Conservation (phyloP, 2,797 vertebrate genomes). For the Alauda arvensis region DNA sequence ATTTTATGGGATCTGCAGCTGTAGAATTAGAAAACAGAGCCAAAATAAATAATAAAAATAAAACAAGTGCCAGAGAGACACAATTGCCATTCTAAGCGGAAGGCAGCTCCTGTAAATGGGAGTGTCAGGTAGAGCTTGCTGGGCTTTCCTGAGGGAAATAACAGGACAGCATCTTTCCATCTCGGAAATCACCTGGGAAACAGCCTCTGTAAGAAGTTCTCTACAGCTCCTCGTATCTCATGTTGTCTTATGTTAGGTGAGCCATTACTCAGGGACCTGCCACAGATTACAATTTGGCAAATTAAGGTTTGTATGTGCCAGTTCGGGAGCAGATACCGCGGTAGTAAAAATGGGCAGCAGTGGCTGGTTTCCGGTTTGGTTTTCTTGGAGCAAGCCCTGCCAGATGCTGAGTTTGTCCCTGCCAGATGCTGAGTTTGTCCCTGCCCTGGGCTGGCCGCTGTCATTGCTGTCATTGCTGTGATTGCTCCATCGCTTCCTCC, state of each 20-base stretch:
- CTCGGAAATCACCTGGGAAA: neutral
- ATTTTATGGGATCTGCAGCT: neutral
- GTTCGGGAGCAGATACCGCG: accelerated
- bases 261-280: neutral
- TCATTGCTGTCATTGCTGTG: too few species aligned
- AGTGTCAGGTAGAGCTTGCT: neutral
- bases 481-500: accelerated
- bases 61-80: neutral
- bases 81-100: slow-evolving; percentile 1
- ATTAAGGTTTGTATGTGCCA: accelerated
- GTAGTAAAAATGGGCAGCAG: accelerated
- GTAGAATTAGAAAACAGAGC: neutral
- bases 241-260: neutral
- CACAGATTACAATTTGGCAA: neutral
- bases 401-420: neutral
- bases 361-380: neutral
- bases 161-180: slow-evolving; percentile 17
- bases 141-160: slow-evolving; percentile 2
- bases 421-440: neutral
- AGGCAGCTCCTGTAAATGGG: neutral
- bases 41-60: slow-evolving; percentile 45
- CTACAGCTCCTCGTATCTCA: neutral
- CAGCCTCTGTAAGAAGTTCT: neutral
- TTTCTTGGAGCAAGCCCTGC: neutral
- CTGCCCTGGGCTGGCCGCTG: neutral